A percentile compares a stretch with the other conserved stretches of the same genome.
Conservation (phyloP, 2,113 vertebrate genomes). For the Phasianus colchicus region DNA sequence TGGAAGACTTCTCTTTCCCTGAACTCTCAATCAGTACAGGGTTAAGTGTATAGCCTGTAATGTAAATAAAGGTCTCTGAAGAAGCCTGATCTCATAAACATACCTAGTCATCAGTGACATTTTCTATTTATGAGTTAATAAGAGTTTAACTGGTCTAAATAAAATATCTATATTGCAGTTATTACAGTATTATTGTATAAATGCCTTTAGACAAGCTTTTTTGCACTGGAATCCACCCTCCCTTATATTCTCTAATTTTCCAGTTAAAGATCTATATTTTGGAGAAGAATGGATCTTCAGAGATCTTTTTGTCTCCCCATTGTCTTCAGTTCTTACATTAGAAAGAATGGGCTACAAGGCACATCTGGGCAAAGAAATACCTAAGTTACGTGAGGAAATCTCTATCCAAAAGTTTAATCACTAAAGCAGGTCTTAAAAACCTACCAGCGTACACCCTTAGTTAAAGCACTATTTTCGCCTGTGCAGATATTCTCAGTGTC, state of each 20-base stretch:
- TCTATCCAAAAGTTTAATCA: neutral
- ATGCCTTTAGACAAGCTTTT: neutral
- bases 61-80: neutral
- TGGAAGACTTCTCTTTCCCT: neutral
- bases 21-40: neutral
- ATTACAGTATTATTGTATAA: neutral
- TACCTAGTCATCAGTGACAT: neutral
- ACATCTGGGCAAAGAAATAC: neutral
- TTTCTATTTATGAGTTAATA: constrained; percentile 3
- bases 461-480: neutral
- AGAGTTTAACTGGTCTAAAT: constrained; percentile 7
- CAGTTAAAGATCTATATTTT: neutral
- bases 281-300: neutral
- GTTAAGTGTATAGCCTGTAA: neutral
- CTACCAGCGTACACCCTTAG: neutral
- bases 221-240: neutral
- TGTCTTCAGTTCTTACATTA: neutral
- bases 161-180: neutral
- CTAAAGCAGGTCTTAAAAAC: neutral
- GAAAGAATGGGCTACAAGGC: neutral
- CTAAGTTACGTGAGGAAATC: neutral
- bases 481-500: neutral
- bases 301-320: neutral
- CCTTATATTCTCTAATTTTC: neutral
- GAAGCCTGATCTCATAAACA: neutral